These are phyloP conservation scores for Knipowitschia caucasica DNA, from an alignment of 2,797 vertebrate genomes.

Conservation along the genomic window DNA sequence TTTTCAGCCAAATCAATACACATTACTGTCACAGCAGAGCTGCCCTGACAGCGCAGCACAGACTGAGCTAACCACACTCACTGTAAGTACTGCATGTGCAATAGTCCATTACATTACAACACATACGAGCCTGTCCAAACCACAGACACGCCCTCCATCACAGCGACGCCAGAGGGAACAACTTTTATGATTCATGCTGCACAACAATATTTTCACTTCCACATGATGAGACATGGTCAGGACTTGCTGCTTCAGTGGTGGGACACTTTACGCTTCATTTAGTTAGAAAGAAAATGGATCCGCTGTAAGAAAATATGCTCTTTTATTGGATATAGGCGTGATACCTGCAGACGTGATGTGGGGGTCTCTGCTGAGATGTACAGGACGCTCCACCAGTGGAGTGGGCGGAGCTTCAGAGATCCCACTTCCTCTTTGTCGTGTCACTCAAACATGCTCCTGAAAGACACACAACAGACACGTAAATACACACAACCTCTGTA, in stretches of 20 bases:
- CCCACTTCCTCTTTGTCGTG: conserved; percentile 56
- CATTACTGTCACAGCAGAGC: conserved; percentile 62
- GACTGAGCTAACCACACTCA: conserved; percentile 21
- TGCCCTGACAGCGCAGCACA: conserved; percentile 34
- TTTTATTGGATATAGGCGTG: too few relatives aligned
- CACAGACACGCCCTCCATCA: conserved; percentile 15
- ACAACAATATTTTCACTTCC: conserved; percentile 1
- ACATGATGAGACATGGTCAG: not conserved
- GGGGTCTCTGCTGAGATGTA: conserved; percentile 63
- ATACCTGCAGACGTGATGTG: conserved; percentile 54
- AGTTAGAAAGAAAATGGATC: not conserved
- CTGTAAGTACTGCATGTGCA: conserved; percentile 7
- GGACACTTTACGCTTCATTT: not conserved
- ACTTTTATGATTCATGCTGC: conserved; percentile 18
- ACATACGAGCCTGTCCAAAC: conserved; percentile 15
- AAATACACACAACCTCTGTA: not conserved
- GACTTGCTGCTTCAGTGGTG: not conserved
- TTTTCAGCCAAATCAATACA: conserved; percentile 71
- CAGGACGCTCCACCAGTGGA: conserved; percentile 63
- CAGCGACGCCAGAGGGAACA: conserved; percentile 12
- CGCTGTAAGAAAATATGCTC: too few relatives aligned
- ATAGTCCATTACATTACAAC: conserved; percentile 16
- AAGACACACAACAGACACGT: conserved; percentile 20
- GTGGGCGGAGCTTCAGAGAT: conserved; percentile 65
- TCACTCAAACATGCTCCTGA: conserved; percentile 72